Evolutionary conservation across 2,113 vertebrate genomes (phyloP), one percentile per base, ranked within the genome.

Genomic region (Eurypyga helias): DNA sequence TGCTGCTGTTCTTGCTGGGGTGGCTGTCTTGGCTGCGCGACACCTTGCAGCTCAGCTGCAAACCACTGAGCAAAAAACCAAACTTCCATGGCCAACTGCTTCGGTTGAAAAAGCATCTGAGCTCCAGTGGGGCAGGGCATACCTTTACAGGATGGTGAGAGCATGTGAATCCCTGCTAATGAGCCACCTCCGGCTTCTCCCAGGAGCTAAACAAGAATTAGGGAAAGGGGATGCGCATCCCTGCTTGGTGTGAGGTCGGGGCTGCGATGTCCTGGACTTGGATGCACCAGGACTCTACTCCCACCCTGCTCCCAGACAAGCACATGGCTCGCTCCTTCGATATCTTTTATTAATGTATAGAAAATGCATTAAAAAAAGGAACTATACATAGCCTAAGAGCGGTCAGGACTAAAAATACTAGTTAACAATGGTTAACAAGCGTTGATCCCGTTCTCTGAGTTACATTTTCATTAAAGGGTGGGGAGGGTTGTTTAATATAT

Each of bases 301-400:
- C 72, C 54, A 36, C 4, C 60, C 61, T 29, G 1, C 6, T 77
- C 48, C 89, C 3, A 0, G 65, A 84, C 60, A 95, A 69, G 52
- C 65, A 89, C 87, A 45, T 60, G 2, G 25, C 51, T 43, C 36
- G 3, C 61, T 98, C 97, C 96, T 98, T 99, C 98, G 85, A 97
- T 99, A 99, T 99, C 98, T 99, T 99, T 99, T 99, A 99, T 99
- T 99, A 99, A 99, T 98, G 98, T 99, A 99, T 99, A 99, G 99
- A 99, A 99, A 99, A 99, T 99, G 99, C 99, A 99, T 99, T 99
- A 99, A 99, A 99, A 98, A 99, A 99, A 99, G 99, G 99, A 99
- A 98, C 98, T 99, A 99, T 99, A 99, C 99, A 99, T 98, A 98
- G 97, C 98, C 99, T 99, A 98, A 98, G 98, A 98, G 98, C 95